Conservation (phyloP, 2,888 invertebrate genomes). For the Lithophane ornitopus region DNA sequence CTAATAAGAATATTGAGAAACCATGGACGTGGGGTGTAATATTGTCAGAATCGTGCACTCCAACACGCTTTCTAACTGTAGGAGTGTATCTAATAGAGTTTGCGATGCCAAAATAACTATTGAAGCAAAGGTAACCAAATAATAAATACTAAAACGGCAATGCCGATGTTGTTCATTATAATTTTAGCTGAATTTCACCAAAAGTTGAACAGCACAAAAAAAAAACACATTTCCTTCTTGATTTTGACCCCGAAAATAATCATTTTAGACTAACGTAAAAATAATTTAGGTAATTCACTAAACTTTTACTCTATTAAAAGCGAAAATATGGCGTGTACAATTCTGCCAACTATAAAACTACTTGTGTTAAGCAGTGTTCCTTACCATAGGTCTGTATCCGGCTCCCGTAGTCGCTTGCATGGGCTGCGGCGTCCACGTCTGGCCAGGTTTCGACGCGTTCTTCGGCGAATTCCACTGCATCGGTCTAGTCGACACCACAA, state of each 20-base stretch:
- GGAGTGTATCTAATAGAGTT: conserved; percentile 14
- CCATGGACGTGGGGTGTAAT: conserved; percentile 13
- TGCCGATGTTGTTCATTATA: neutral
- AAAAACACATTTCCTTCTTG: neutral
- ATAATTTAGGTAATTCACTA: neutral
- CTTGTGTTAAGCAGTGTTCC: conserved; percentile 67
- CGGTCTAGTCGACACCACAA: conserved; percentile 90
- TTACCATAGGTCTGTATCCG: conserved; percentile 97
- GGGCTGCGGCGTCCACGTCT: conserved; percentile 96
- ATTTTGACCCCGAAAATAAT: conserved; percentile 10
- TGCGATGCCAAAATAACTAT: conserved; percentile 41
- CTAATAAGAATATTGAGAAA: conserved; percentile 34
- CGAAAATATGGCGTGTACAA: conserved; percentile 55
- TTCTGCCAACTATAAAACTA: conserved; percentile 50
- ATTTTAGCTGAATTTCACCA: neutral
- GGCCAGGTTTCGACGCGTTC: conserved; percentile 95
- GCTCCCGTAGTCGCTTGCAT: conserved; percentile 97
- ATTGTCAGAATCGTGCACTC: conserved; percentile 62
- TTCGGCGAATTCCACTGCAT: conserved; percentile 98
- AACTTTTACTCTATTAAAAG: conserved; percentile 24
- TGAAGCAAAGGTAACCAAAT: conserved; percentile 36
- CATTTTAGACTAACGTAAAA: neutral
- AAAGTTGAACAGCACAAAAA: neutral
- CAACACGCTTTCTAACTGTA: conserved; percentile 36
- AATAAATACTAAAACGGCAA: conserved; percentile 3